These are phyloP conservation scores for Polydrusus cervinus DNA, from an alignment of 2,888 invertebrate species.

Conservation along the genomic window DNA sequence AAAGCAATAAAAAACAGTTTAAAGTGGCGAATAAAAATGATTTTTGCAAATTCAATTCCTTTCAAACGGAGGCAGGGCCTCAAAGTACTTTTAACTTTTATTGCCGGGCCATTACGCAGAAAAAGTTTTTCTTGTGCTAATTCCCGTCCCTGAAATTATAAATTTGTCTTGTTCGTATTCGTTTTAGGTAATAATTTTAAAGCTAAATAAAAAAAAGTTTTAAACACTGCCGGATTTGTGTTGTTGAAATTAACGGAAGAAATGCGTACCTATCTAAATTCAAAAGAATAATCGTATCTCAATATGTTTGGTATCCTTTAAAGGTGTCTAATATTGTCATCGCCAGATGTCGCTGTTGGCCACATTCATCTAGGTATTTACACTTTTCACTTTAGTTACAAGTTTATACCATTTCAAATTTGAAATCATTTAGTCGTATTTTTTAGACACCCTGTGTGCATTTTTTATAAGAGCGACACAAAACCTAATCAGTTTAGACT, in stretches of 20 bases:
- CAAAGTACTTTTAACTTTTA: conserved; percentile 36
- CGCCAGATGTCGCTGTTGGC: too few relatives aligned
- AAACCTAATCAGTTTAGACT: too few relatives aligned
- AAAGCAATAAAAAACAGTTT: conserved; percentile 14
- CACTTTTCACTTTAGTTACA: too few relatives aligned
- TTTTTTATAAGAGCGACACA: too few relatives aligned
- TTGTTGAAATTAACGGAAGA: background rate
- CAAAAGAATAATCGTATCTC: too few relatives aligned
- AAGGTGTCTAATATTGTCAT: too few relatives aligned
- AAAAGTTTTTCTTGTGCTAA: conserved; percentile 7
- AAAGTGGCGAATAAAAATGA: conserved; percentile 7
- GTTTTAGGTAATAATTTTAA: conserved; percentile 15
- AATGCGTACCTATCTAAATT: too few relatives aligned
- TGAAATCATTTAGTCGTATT: too few relatives aligned
- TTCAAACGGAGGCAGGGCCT: conserved; percentile 9
- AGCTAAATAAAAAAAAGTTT: conserved; percentile 19
- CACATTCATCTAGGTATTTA: too few relatives aligned
- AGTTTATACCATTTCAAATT: too few relatives aligned
- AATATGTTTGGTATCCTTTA: too few relatives aligned
- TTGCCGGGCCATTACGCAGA: conserved; percentile 30
- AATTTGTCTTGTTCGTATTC: conserved; percentile 31
- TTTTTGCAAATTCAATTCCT: conserved; percentile 22
- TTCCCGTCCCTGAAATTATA: conserved; percentile 10
- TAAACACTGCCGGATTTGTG: conserved; percentile 1
- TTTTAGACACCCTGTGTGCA: too few relatives aligned